Percentiles rank a stretch among this genome's conserved stretches.
Conservation (phyloP, 2,797 vertebrate genomes). For the Hapalemur alaotrensis region DNA sequence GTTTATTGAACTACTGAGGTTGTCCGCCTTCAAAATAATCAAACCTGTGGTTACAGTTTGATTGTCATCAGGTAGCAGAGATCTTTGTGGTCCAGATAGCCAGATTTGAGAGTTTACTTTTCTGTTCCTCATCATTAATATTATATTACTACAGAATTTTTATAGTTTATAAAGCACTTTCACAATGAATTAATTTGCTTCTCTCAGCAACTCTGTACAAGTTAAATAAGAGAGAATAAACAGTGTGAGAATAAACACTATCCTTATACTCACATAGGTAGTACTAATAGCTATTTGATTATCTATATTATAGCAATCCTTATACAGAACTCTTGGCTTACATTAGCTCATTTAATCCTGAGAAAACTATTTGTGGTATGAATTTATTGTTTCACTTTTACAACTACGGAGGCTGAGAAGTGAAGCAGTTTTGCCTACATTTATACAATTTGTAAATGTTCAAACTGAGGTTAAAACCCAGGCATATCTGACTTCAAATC, state of each 20-base stretch:
- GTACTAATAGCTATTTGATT: not conserved
- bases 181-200: not conserved
- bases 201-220: conserved; percentile 3
- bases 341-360: not conserved
- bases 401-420: conserved; percentile 17
- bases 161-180: conserved; percentile 33
- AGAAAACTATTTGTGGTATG: not conserved
- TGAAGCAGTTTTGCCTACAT: not conserved
- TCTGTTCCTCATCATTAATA: not conserved
- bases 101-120: conserved; percentile 25
- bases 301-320: not conserved
- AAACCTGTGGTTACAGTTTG: not conserved
- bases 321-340: not conserved
- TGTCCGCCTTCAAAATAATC: not conserved
- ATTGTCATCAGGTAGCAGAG: not conserved
- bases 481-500: conserved; percentile 9
- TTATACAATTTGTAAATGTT: not conserved
- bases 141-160: conserved; percentile 1
- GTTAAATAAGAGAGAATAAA: not conserved
- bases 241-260: not conserved
- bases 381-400: conserved; percentile 46
- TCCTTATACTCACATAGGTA: not conserved
- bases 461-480: not conserved
- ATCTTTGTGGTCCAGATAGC: not conserved
- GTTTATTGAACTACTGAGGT: not conserved